Conservation (phyloP, 1,140 invertebrate species). For the Nylanderia fulva region DNA sequence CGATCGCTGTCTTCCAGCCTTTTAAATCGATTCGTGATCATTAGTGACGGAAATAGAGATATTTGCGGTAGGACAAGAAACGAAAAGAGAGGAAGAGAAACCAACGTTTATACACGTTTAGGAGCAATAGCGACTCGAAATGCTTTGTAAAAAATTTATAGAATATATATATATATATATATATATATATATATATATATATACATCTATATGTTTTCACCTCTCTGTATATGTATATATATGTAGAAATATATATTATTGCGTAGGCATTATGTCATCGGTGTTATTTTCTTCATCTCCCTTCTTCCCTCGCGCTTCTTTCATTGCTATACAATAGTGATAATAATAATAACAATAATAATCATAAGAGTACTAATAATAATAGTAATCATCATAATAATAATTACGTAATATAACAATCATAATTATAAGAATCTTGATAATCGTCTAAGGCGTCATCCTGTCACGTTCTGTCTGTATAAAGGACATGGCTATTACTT, state of each 20-base stretch:
- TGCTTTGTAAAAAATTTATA: slow-evolving; percentile 76
- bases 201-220: slow-evolving; percentile 10
- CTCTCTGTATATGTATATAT: slow-evolving; percentile 52
- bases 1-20: slow-evolving; percentile 36
- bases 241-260: slow-evolving; percentile 70
- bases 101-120: slow-evolving; percentile 61
- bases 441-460: slow-evolving; percentile 57
- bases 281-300: slow-evolving; percentile 52
- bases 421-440: slow-evolving; percentile 65
- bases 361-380: slow-evolving; percentile 57
- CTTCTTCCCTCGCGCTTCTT: slow-evolving; percentile 35
- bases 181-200: slow-evolving; percentile 15
- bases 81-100: slow-evolving; percentile 73
- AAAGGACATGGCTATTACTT: slow-evolving; percentile 64
- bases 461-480: slow-evolving; percentile 55
- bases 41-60: slow-evolving; percentile 48
- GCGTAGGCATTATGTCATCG: slow-evolving; percentile 65
- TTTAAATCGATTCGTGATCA: neutral
- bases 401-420: slow-evolving; percentile 36
- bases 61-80: slow-evolving; percentile 61
- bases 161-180: slow-evolving; percentile 56
- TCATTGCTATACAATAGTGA: slow-evolving; percentile 50
- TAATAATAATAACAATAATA: slow-evolving; percentile 59
- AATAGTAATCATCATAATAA: slow-evolving; percentile 54
- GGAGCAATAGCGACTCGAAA: slow-evolving; percentile 67